Evolutionary conservation across 2,888 invertebrate species (phyloP).

Genomic region (Minunthozetes semirufus): DNA sequence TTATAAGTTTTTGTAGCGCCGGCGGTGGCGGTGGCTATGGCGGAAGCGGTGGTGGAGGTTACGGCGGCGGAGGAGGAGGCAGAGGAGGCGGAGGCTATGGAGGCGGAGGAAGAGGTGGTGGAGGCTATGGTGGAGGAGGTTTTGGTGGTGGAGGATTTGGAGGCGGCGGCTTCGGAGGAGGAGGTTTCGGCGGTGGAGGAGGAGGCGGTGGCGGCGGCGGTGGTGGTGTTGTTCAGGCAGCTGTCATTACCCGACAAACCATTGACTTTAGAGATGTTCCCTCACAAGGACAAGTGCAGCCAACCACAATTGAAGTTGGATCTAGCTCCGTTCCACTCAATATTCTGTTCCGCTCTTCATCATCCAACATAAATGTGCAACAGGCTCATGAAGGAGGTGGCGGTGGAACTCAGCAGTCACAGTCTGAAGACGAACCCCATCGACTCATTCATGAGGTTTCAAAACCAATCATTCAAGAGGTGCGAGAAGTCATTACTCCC

Average conservation of each 20-base stretch:
- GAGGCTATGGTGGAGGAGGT: neutral
- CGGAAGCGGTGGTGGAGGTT: neutral
- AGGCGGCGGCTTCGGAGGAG: neutral
- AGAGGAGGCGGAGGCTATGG: no score
- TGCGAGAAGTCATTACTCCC: neutral
- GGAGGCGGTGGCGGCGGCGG: neutral
- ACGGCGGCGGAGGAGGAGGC: no score
- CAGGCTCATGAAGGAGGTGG: neutral
- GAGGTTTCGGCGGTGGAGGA: neutral
- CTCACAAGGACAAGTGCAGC: slow-evolving; percentile 7
- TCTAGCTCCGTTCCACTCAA: slow-evolving; percentile 20
- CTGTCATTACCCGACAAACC: slow-evolving; percentile 10
- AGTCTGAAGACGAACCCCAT: neutral
- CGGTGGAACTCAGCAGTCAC: slow-evolving; percentile 1
- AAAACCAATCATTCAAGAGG: neutral
- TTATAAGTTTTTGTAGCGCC: neutral
- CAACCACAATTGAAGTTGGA: slow-evolving; percentile 31
- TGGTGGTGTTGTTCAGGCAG: slow-evolving; percentile 19
- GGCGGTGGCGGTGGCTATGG: neutral
- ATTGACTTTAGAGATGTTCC: slow-evolving; percentile 31
- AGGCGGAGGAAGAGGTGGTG: no score
- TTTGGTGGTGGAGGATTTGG: neutral
- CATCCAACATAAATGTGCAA: slow-evolving; percentile 10
- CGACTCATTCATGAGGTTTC: neutral
- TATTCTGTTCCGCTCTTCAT: slow-evolving; percentile 26